A percentile compares a stretch with the other conserved stretches of the same genome.
Evolutionary conservation across 2,113 vertebrate species (phyloP).

Genomic region (Polypterus bichir): DNA sequence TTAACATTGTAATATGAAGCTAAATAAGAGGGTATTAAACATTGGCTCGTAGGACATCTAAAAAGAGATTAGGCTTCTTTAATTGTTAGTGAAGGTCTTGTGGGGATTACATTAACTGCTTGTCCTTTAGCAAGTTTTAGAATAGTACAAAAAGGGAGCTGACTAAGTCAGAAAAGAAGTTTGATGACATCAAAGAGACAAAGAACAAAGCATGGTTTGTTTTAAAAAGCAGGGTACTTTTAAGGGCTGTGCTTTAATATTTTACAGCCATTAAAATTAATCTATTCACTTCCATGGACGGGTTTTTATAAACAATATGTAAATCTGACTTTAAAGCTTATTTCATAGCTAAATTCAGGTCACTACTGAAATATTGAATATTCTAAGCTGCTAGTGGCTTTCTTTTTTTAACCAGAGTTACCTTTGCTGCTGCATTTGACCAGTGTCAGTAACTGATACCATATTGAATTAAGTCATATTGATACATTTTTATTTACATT

Average conservation of each 20-base stretch:
- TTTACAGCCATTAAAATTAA: constrained; percentile 24
- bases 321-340: constrained; percentile 23
- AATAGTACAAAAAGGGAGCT: constrained; percentile 2
- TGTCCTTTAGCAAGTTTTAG: background rate
- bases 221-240: constrained; percentile 20
- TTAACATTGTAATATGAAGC: too few species aligned
- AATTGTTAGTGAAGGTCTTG: constrained; percentile 9
- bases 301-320: constrained; percentile 21
- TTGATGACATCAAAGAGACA: constrained; percentile 22
- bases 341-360: constrained; percentile 17
- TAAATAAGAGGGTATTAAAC: background rate
- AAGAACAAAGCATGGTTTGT: constrained; percentile 23
- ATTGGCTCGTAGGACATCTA: constrained; percentile 2
- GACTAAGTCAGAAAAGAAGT: constrained; percentile 14
- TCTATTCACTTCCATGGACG: constrained; percentile 24
- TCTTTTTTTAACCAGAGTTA: background rate
- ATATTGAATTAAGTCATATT: too few species aligned
- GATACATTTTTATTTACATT: too few species aligned
- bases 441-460: too few species aligned
- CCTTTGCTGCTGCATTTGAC: background rate
- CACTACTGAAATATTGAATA: constrained; percentile 13
- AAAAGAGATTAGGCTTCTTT: constrained; percentile 12
- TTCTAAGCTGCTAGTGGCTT: constrained; percentile 21
- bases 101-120: background rate
- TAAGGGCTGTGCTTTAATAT: constrained; percentile 24